These are phyloP conservation scores for Acropora yongei DNA, from an alignment of 64 coral and sea anemone genomes.

Conservation along the genomic window DNA sequence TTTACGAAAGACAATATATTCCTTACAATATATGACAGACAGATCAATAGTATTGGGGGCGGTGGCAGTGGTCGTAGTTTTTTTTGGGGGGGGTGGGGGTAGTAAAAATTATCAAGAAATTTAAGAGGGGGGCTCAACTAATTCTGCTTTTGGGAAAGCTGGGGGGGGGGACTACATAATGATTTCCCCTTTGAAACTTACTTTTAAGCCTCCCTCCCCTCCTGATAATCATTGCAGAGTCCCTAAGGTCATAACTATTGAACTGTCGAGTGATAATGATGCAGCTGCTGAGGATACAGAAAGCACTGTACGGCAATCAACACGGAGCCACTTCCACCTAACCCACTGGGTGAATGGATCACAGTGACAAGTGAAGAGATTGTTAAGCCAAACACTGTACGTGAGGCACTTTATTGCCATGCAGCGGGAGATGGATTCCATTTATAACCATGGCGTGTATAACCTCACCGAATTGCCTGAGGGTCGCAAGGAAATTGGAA, in stretches of 20 bases:
- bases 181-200: too few relatives aligned
- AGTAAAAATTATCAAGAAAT: too few relatives aligned
- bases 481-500: background rate
- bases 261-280: slow-evolving; percentile 52
- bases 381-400: slow-evolving; percentile 52
- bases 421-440: slow-evolving; percentile 45
- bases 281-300: slow-evolving; percentile 4
- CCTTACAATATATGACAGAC: too few relatives aligned
- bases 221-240: too few relatives aligned
- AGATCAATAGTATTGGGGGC: too few relatives aligned
- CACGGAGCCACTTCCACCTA: slow-evolving; percentile 35
- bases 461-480: slow-evolving; percentile 3
- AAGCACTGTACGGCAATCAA: slow-evolving; percentile 42
- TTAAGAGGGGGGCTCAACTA: too few relatives aligned
- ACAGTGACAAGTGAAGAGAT: slow-evolving; percentile 46
- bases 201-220: too few relatives aligned
- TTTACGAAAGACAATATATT: too few relatives aligned
- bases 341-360: slow-evolving; percentile 53
- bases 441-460: slow-evolving; percentile 39
- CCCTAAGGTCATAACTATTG: slow-evolving; percentile 1
- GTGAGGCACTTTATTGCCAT: slow-evolving; percentile 45
- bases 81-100: too few relatives aligned
- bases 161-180: too few relatives aligned
- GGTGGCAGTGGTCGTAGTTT: too few relatives aligned
- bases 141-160: too few relatives aligned